These are phyloP conservation scores for Trididemnum clinides DNA, from an alignment of 23 tunicate species.

Conservation along the genomic window DNA sequence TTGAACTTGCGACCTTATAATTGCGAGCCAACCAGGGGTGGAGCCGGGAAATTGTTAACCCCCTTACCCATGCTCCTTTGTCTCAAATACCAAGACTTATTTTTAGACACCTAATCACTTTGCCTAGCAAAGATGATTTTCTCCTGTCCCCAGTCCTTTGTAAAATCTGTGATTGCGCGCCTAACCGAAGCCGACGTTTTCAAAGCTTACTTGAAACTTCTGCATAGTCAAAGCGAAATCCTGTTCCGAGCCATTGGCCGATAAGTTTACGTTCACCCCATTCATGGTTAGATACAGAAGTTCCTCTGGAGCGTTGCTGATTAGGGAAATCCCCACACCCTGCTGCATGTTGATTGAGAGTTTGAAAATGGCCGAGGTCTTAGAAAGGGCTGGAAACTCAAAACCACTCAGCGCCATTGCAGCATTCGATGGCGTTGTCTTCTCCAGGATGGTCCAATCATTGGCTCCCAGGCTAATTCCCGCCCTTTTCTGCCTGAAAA, in stretches of 20 bases:
- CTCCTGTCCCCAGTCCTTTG: no score
- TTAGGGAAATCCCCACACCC: slow-evolving; percentile 90
- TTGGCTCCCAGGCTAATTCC: slow-evolving; percentile 18
- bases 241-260: slow-evolving; percentile 39
- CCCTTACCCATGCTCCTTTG: no score
- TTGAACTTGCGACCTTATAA: no score
- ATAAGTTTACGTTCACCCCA: slow-evolving; percentile 66
- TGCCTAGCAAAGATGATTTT: no score
- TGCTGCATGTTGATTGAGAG: slow-evolving; percentile 45
- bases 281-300: slow-evolving; percentile 76
- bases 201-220: slow-evolving; percentile 62
- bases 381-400: neutral
- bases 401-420: neutral
- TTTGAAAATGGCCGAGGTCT: neutral
- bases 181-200: no score
- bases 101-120: neutral
- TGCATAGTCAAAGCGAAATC: slow-evolving; percentile 58
- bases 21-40: no score
- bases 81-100: no score
- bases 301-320: slow-evolving; percentile 82
- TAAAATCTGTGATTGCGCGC: no score
- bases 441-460: slow-evolving; percentile 50
- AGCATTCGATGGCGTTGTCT: neutral
- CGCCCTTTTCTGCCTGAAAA: slow-evolving; percentile 87
- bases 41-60: no score